phyloP scores from a whole-genome alignment of 2,797 vertebrate species.

The Spatula versicolor region DNA sequence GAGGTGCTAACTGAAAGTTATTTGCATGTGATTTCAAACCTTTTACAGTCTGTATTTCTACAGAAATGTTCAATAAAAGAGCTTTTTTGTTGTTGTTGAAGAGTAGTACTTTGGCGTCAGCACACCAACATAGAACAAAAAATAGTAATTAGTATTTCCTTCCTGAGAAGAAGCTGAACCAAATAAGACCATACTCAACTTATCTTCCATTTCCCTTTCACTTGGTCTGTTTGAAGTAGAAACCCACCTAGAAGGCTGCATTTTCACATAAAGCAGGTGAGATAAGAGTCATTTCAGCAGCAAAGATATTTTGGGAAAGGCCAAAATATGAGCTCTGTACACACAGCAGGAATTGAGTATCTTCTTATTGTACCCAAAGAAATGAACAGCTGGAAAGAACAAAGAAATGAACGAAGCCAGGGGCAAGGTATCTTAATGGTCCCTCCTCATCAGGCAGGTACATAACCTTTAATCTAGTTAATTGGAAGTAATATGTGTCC shows the following conservation, averaged over 20 bases:
- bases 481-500: neutral
- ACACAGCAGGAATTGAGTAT: accelerated
- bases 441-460: neutral
- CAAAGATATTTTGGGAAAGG: neutral
- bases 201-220: neutral
- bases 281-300: neutral
- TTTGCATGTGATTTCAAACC: neutral
- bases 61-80: neutral
- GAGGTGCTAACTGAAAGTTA: neutral
- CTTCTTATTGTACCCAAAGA: neutral
- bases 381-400: neutral
- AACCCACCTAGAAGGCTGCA: neutral
- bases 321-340: neutral
- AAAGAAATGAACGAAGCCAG: neutral
- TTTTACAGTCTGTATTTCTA: neutral
- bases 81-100: neutral
- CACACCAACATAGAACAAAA: neutral
- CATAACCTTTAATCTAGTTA: neutral
- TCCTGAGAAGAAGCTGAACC: neutral
- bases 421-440: neutral
- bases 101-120: neutral
- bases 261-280: neutral
- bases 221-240: neutral
- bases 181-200: neutral
- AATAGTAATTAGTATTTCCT: neutral